Evolutionary conservation across 1,140 invertebrate genomes (phyloP).

Genomic region (Drosophila virilis): DNA sequence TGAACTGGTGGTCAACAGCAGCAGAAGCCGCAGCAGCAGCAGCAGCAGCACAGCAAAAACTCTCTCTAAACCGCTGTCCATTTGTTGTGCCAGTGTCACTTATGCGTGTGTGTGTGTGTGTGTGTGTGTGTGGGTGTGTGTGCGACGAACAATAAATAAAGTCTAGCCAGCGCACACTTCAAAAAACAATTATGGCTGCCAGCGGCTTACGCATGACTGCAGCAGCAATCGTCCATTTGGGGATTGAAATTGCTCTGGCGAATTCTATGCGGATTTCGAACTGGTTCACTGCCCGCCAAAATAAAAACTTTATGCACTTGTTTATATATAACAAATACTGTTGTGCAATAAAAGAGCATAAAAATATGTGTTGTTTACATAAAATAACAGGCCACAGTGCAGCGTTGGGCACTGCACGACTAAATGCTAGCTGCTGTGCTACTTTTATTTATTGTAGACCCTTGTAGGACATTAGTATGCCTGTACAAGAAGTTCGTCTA

Average conservation of each 20-base stretch:
- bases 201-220: slow-evolving; percentile 44
- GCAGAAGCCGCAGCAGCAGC: slow-evolving; percentile 7
- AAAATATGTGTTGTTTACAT: slow-evolving; percentile 38
- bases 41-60: not conserved
- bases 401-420: not conserved
- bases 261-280: slow-evolving; percentile 22
- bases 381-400: slow-evolving; percentile 24
- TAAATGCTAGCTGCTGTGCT: not conserved
- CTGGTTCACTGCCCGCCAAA: slow-evolving; percentile 51
- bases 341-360: slow-evolving; percentile 21
- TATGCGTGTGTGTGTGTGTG: slow-evolving; percentile 19
- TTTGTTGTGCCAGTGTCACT: slow-evolving; percentile 6
- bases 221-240: slow-evolving; percentile 35
- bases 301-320: slow-evolving; percentile 42
- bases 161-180: slow-evolving; percentile 70
- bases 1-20: slow-evolving; percentile 27
- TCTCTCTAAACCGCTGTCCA: slow-evolving; percentile 32
- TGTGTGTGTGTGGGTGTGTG: slow-evolving; percentile 20
- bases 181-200: slow-evolving; percentile 72
- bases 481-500: no score
- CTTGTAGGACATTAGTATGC: no score
- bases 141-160: slow-evolving; percentile 71
- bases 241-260: slow-evolving; percentile 32
- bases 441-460: not conserved
- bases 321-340: slow-evolving; percentile 33